Evolutionary conservation across 2,113 vertebrate species (phyloP).

Genomic region (Polyodon spathula): DNA sequence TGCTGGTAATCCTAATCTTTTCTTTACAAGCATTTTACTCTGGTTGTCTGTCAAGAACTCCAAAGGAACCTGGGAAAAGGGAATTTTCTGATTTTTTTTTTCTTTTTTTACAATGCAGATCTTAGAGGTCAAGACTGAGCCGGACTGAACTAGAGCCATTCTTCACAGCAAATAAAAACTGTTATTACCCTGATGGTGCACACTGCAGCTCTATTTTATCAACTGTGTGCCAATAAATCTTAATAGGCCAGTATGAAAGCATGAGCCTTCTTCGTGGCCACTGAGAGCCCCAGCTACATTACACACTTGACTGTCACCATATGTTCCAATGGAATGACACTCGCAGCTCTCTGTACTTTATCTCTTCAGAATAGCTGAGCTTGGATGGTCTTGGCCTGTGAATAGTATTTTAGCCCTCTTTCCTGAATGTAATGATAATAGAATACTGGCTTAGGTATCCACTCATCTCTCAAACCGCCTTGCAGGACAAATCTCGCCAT

Average conservation of each 20-base stretch:
- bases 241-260: neutral
- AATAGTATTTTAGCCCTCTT: neutral
- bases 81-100: neutral
- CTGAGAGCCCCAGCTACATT: constrained; percentile 52
- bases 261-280: constrained; percentile 24
- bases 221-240: neutral
- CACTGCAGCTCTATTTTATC: neutral
- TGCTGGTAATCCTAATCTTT: too few relatives aligned
- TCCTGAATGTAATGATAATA: neutral
- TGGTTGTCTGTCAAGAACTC: too few relatives aligned
- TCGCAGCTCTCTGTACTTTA: constrained; percentile 38
- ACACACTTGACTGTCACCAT: constrained; percentile 46
- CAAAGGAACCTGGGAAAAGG: too few relatives aligned
- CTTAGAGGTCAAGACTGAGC: neutral
- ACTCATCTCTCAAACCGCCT: too few relatives aligned
- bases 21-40: too few relatives aligned
- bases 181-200: neutral
- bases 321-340: constrained; percentile 46
- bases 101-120: neutral
- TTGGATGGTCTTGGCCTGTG: constrained; percentile 18
- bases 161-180: neutral
- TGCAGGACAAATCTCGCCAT: too few relatives aligned
- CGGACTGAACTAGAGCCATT: neutral
- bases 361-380: constrained; percentile 25
- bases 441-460: neutral